phyloP scores from a whole-genome alignment of 2,888 invertebrate genomes.

The Fragum fragum region DNA sequence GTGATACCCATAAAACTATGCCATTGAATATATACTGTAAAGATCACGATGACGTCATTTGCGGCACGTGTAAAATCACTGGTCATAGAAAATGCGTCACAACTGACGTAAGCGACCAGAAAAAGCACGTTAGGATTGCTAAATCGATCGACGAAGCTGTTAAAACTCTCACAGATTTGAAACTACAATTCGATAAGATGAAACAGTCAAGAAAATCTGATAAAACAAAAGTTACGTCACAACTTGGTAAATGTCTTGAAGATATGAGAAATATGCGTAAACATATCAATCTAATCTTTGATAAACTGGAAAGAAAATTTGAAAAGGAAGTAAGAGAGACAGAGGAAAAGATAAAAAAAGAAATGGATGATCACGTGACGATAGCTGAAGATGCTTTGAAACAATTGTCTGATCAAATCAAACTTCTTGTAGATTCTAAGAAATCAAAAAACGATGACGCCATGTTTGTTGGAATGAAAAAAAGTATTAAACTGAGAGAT shows the following conservation, averaged over 20 bases:
- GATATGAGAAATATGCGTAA: conserved; percentile 12
- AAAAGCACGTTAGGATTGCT: not conserved
- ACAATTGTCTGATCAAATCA: conserved; percentile 2
- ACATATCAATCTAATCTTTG: not conserved
- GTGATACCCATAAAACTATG: conserved; percentile 13
- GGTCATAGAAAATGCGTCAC: not conserved
- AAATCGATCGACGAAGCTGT: not conserved
- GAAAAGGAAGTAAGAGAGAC: not conserved
- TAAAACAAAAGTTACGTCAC: not conserved
- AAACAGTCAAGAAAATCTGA: not conserved
- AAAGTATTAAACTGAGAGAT: not conserved
- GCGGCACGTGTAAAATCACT: not conserved
- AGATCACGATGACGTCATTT: conserved; percentile 9
- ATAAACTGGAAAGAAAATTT: not conserved
- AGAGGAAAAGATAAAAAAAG: not conserved
- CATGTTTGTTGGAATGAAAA: conserved; percentile 9
- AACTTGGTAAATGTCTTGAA: not conserved
- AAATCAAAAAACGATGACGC: not conserved
- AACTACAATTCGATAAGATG: not conserved
- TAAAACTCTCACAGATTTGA: not conserved
- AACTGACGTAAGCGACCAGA: not conserved
- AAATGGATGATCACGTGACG: conserved; percentile 3
- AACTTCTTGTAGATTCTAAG: not conserved
- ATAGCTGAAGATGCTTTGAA: not conserved
- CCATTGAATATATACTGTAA: not conserved